phyloP scores from a whole-genome alignment of 2,888 invertebrate genomes.

The Lomographa bimaculata region DNA sequence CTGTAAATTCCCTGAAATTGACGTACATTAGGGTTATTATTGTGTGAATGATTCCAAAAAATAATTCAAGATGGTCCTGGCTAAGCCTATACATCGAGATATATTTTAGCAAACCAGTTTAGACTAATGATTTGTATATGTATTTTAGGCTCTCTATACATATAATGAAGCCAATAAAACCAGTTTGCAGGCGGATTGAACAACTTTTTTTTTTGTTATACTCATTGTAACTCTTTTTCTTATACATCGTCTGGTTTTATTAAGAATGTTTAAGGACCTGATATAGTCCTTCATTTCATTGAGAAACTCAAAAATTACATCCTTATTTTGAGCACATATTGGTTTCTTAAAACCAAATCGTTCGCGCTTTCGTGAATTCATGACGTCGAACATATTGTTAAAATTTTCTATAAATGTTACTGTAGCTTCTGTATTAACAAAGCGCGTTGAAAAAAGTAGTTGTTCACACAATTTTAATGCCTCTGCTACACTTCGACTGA shows the following conservation, averaged over 20 bases:
- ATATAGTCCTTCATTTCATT: no score
- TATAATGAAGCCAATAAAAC: neutral
- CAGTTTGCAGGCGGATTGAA: neutral
- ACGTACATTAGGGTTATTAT: slow-evolving; percentile 3
- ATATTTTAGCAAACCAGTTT: neutral
- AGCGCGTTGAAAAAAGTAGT: neutral
- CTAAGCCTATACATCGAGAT: neutral
- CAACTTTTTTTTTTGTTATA: no score
- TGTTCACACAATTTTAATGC: neutral
- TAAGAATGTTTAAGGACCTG: no score
- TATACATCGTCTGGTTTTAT: no score
- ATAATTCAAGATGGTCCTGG: neutral
- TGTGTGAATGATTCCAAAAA: slow-evolving; percentile 1
- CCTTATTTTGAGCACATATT: neutral
- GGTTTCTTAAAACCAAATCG: neutral
- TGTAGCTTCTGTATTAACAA: neutral
- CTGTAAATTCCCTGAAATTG: slow-evolving; percentile 1
- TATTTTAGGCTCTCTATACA: neutral
- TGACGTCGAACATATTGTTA: slow-evolving; percentile 5
- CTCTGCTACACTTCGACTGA: slow-evolving; percentile 1
- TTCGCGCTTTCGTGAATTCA: slow-evolving; percentile 9
- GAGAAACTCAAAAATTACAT: neutral
- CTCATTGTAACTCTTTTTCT: no score
- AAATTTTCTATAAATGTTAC: neutral
- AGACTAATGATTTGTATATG: neutral